These are phyloP conservation scores for Coreius guichenoti DNA, from an alignment of 2,797 vertebrate genomes.

Conservation along the genomic window DNA sequence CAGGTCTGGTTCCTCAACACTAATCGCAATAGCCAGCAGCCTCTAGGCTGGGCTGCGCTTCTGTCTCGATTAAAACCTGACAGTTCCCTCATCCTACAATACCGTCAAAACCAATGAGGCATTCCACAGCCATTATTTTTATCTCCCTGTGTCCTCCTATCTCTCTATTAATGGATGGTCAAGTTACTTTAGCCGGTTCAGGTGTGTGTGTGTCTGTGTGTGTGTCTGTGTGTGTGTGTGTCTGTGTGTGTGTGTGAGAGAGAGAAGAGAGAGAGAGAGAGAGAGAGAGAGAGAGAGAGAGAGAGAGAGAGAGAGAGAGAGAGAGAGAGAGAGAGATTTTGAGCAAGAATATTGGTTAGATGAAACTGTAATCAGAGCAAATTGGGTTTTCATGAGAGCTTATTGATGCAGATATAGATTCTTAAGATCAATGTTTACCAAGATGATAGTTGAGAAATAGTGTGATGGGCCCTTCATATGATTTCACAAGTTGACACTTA, in stretches of 20 bases:
- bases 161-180: constrained; percentile 4
- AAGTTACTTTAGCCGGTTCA: background rate
- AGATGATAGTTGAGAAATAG: background rate
- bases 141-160: constrained; percentile 10
- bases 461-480: background rate
- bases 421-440: background rate
- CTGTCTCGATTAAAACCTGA: constrained; percentile 20
- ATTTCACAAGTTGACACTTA: no score
- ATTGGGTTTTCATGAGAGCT: background rate
- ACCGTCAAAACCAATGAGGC: constrained; percentile 36
- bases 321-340: background rate
- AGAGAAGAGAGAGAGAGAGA: background rate
- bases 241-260: background rate
- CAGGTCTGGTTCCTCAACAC: constrained; percentile 18
- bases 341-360: background rate
- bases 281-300: background rate
- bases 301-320: background rate
- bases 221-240: no score
- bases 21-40: constrained; percentile 32
- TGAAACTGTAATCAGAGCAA: background rate
- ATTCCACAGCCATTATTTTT: constrained; percentile 28
- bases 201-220: background rate
- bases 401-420: background rate
- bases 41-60: background rate
- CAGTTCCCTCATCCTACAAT: constrained; percentile 20